phyloP scores from a whole-genome alignment of 2,797 vertebrate genomes.

The Acipenser oxyrinchus region DNA sequence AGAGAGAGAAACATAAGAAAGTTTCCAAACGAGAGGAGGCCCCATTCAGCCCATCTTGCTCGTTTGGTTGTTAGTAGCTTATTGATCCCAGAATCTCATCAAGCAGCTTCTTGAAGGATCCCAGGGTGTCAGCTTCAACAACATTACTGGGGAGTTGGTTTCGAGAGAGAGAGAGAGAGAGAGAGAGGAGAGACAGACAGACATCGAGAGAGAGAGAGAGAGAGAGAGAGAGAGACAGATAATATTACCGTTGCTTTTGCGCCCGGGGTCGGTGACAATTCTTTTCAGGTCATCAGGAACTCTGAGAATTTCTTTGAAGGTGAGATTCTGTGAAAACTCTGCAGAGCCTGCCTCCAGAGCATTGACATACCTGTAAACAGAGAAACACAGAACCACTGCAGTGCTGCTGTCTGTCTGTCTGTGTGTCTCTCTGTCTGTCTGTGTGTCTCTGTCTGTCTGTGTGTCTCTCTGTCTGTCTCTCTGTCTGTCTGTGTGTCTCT shows the following conservation, averaged over 20 bases:
- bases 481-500: no score
- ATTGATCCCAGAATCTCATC: fast-evolving
- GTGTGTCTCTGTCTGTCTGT: no score
- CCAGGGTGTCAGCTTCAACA: no score
- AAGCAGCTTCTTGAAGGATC: slow-evolving; percentile 27
- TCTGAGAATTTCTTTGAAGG: slow-evolving; percentile 45
- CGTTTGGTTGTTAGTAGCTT: no score
- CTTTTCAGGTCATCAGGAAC: slow-evolving; percentile 21
- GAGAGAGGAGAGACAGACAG: no score
- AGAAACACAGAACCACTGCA: not conserved
- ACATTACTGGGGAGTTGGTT: no score
- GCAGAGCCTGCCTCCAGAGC: slow-evolving; percentile 71
- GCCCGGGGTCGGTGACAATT: slow-evolving; percentile 29
- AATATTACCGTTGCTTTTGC: slow-evolving; percentile 62
- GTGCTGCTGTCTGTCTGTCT: not conserved
- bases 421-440: not conserved
- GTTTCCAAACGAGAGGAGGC: no score
- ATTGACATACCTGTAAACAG: slow-evolving; percentile 78
- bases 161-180: not conserved
- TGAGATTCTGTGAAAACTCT: slow-evolving; percentile 50
- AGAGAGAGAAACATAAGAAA: no score
- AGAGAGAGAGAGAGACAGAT: not conserved
- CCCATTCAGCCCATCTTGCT: no score
- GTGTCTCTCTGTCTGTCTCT: no score
- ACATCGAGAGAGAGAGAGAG: not conserved